These are phyloP conservation scores for Microcebus jonahi DNA, from an alignment of 2,113 vertebrate species.

Conservation along the genomic window DNA sequence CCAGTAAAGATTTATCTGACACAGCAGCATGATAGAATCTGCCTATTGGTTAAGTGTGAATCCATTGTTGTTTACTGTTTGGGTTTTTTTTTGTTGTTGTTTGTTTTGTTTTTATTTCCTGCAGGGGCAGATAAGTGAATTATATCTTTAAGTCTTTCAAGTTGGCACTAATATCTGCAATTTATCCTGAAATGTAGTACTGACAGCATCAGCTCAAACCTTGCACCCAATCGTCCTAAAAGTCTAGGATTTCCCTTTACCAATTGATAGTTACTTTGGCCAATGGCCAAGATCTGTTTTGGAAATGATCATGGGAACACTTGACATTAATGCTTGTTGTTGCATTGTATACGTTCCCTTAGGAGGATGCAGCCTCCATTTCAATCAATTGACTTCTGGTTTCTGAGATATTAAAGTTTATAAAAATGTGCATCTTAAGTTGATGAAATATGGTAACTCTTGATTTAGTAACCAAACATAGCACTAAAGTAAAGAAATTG, in stretches of 20 bases:
- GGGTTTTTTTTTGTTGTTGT: background rate
- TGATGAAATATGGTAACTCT: background rate
- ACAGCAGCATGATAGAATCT: background rate
- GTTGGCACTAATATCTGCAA: background rate
- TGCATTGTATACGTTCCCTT: background rate
- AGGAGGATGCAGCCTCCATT: background rate
- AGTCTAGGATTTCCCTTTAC: background rate
- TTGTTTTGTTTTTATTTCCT: background rate
- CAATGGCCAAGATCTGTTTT: background rate
- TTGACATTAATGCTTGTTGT: background rate
- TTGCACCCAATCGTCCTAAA: background rate
- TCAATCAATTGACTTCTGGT: background rate
- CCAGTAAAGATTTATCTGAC: background rate
- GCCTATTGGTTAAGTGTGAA: background rate
- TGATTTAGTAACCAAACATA: background rate
- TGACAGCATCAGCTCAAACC: background rate
- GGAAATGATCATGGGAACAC: background rate
- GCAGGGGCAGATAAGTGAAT: background rate
- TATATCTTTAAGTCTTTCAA: background rate
- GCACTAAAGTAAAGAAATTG: background rate
- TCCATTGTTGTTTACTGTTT: background rate
- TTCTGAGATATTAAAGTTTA: background rate
- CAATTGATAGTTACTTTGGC: background rate
- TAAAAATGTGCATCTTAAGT: background rate
- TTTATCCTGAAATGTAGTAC: background rate